Conservation (phyloP, 2,113 vertebrate genomes). For the Phaetusa simplex region DNA sequence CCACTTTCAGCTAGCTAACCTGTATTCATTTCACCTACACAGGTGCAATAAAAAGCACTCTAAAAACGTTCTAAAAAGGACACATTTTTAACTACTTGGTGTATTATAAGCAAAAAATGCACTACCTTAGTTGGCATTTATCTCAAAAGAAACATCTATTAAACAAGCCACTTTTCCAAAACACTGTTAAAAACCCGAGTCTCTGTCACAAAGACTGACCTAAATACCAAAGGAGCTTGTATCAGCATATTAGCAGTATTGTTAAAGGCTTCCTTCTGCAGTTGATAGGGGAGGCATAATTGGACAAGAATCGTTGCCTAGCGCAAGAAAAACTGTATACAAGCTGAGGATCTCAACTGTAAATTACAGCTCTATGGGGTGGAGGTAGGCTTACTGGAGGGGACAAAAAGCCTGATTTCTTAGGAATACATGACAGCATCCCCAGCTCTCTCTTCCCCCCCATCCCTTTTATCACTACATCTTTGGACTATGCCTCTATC, state of each 20-base stretch:
- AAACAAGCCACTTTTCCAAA: not conserved
- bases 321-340: not conserved
- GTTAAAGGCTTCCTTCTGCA: not conserved
- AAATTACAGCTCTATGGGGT: not conserved
- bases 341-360: not conserved
- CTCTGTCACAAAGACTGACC: not conserved
- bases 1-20: not conserved
- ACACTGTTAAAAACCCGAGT: not conserved
- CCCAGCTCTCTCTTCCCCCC: not conserved
- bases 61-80: not conserved
- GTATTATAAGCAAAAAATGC: not conserved
- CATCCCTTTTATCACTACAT: not conserved
- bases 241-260: not conserved
- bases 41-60: not conserved
- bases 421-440: not conserved
- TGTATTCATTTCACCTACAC: not conserved
- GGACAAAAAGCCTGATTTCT: not conserved
- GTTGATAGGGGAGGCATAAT: accelerated
- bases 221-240: not conserved
- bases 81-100: not conserved
- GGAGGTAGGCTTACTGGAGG: not conserved
- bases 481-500: not conserved
- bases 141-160: not conserved
- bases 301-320: not conserved
- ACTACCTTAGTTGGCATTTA: not conserved